These are phyloP conservation scores for Lytechinus variegatus DNA, from an alignment of 35 echinoderm and acorn worm genomes.

Conservation along the genomic window DNA sequence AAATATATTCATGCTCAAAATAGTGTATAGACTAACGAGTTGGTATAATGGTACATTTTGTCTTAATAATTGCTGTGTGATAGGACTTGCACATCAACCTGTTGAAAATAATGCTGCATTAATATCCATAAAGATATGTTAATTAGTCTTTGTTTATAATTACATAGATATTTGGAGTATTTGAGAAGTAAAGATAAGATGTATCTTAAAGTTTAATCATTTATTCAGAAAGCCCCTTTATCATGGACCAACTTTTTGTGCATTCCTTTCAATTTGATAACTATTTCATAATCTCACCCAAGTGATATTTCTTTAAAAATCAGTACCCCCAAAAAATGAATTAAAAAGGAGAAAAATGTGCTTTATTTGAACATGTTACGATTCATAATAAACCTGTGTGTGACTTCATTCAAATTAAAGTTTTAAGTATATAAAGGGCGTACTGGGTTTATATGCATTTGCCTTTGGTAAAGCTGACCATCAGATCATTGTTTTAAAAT, in stretches of 20 bases:
- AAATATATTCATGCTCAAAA: no score
- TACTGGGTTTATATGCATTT: no score
- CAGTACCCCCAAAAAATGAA: neutral
- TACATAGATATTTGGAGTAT: neutral
- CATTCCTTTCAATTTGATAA: neutral
- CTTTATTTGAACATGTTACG: no score
- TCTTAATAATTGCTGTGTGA: neutral
- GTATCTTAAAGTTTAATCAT: neutral
- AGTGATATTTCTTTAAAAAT: neutral
- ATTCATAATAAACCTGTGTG: no score
- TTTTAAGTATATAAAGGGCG: no score
- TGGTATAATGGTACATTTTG: neutral
- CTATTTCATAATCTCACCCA: neutral
- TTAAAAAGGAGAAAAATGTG: no score
- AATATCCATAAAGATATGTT: neutral
- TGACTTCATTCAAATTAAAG: no score
- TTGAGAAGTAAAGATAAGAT: neutral
- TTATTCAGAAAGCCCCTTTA: neutral
- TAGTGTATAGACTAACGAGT: no score
- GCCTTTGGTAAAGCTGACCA: no score
- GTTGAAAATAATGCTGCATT: neutral
- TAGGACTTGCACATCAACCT: neutral
- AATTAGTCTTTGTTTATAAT: neutral
- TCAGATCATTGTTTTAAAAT: no score
- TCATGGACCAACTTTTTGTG: conserved; percentile 2